A percentile compares a stretch with the other conserved stretches of the same genome.
Conservation (phyloP, 2,888 invertebrate genomes). For the Callyntrura sp. region DNA sequence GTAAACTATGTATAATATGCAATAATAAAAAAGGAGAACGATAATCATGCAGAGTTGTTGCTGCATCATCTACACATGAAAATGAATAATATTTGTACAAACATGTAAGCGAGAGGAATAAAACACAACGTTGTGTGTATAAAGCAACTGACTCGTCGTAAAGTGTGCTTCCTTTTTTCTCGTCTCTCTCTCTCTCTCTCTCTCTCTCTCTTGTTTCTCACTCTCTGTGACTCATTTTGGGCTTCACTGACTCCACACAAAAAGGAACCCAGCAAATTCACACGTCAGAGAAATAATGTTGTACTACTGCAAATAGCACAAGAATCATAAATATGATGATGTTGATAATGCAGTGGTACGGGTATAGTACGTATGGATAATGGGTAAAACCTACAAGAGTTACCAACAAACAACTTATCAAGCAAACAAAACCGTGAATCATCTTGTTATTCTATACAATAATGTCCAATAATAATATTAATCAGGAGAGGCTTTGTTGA, state of each 20-base stretch:
- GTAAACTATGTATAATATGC: neutral
- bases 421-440: constrained; percentile 8
- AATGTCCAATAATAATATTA: neutral
- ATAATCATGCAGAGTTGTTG: constrained; percentile 39
- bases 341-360: constrained; percentile 26
- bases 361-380: neutral
- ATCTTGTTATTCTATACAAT: constrained; percentile 2
- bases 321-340: constrained; percentile 16
- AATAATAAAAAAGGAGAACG: neutral
- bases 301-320: constrained; percentile 10
- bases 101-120: neutral
- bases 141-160: constrained; percentile 4
- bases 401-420: too few relatives aligned
- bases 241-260: constrained; percentile 48
- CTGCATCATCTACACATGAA: neutral
- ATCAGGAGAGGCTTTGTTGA: neutral
- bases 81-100: constrained; percentile 30
- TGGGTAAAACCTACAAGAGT: constrained; percentile 9
- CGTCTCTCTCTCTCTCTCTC: neutral
- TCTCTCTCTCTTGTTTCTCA: neutral
- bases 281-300: constrained; percentile 12
- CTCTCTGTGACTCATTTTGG: constrained; percentile 58
- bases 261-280: constrained; percentile 16
- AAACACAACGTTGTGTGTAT: constrained; percentile 8
- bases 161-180: constrained; percentile 22